These are phyloP conservation scores for Burhinus oedicnemus DNA, from an alignment of 2,113 vertebrate species.

Conservation along the genomic window DNA sequence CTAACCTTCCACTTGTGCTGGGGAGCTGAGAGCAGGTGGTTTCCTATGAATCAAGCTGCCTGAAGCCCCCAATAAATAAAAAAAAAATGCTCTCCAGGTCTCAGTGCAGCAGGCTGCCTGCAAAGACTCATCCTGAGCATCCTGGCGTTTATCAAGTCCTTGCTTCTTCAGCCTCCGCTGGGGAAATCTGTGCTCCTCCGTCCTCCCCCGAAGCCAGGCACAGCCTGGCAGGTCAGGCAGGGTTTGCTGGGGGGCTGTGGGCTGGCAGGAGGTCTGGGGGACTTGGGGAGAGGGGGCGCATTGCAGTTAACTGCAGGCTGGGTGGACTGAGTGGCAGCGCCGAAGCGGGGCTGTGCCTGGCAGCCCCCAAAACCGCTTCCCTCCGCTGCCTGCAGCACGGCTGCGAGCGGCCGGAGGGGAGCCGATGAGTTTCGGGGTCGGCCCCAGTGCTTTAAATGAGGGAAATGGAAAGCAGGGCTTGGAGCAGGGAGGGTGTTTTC, in stretches of 20 bases:
- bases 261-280: background rate
- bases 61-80: accelerated
- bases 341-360: background rate
- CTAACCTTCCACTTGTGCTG: background rate
- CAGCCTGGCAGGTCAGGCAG: background rate
- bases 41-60: background rate
- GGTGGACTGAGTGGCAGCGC: background rate
- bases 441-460: background rate
- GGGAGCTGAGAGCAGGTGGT: background rate
- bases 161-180: background rate
- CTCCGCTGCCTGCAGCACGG: background rate
- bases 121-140: background rate
- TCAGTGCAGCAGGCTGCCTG: background rate
- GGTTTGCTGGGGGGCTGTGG: background rate
- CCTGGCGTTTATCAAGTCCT: background rate
- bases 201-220: background rate
- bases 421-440: background rate
- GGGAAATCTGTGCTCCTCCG: background rate
- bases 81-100: background rate
- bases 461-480: background rate
- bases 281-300: accelerated
- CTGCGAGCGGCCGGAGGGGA: background rate
- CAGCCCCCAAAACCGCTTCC: background rate
- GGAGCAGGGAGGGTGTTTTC: background rate
- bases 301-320: background rate